phyloP scores from a whole-genome alignment of 1,140 invertebrate genomes.

The Schlechtendalia chinensis region DNA sequence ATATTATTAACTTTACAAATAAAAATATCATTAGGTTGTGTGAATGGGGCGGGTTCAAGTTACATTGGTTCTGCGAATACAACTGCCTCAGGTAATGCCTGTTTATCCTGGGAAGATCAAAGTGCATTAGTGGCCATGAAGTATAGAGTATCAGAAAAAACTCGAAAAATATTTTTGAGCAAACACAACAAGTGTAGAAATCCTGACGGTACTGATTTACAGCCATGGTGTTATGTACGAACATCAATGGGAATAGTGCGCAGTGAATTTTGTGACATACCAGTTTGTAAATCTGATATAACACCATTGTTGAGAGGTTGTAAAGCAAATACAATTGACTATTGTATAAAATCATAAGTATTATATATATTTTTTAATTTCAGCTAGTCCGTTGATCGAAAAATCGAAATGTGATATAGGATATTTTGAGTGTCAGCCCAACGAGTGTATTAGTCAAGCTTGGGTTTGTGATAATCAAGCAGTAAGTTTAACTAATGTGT shows the following conservation, averaged over 20 bases:
- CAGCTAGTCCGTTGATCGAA: background rate
- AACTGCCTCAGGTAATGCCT: conserved; percentile 58
- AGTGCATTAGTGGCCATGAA: conserved; percentile 56
- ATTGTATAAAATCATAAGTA: background rate
- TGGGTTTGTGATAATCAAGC: conserved; percentile 63
- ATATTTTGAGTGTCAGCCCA: conserved; percentile 59
- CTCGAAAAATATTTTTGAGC: conserved; percentile 55
- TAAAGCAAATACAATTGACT: conserved; percentile 10
- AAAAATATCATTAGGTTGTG: conserved; percentile 57
- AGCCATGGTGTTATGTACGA: conserved; percentile 62
- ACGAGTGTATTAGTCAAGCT: conserved; percentile 59
- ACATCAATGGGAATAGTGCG: conserved; percentile 53
- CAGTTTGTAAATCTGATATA: conserved; percentile 55
- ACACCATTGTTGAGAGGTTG: conserved; percentile 42
- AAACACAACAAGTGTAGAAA: conserved; percentile 63
- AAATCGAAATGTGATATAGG: conserved; percentile 56
- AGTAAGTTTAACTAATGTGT: conserved; percentile 54
- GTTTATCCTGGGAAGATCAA: conserved; percentile 59
- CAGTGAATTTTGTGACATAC: conserved; percentile 63
- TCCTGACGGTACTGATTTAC: conserved; percentile 58
- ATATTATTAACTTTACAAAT: background rate
- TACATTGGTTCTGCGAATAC: conserved; percentile 61
- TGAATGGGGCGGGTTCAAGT: conserved; percentile 59
- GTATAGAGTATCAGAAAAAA: conserved; percentile 54
- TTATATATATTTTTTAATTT: conserved; percentile 19